Evolutionary conservation across 2,888 invertebrate species (phyloP).

Genomic region (Apodemia mormo): DNA sequence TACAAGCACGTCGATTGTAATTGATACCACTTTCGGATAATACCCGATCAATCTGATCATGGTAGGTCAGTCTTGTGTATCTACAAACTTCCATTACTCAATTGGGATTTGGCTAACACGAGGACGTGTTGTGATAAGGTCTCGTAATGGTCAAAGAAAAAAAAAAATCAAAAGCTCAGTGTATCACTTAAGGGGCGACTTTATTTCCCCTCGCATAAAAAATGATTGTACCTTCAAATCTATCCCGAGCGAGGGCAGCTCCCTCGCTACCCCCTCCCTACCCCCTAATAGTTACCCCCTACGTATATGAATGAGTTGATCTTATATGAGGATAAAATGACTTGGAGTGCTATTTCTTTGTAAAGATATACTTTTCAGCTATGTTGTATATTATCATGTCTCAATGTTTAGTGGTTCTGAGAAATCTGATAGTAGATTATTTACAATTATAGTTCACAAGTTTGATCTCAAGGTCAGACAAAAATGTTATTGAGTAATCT

Average conservation of each 20-base stretch:
- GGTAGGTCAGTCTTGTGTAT: too few species aligned
- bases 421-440: too few species aligned
- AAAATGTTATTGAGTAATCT: too few species aligned
- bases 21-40: too few species aligned
- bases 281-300: conserved; percentile 47
- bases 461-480: too few species aligned
- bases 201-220: conserved; percentile 79
- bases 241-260: conserved; percentile 72
- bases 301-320: conserved; percentile 63
- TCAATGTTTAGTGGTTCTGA: too few species aligned
- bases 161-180: conserved; percentile 36
- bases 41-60: too few species aligned
- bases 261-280: conserved; percentile 49
- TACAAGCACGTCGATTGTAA: too few species aligned
- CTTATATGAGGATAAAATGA: conserved; percentile 42
- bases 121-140: neutral
- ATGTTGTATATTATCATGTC: neutral
- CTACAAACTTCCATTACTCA: too few species aligned
- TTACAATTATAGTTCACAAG: too few species aligned
- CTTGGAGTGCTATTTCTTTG: conserved; percentile 32
- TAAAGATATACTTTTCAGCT: conserved; percentile 25
- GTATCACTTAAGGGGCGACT: conserved; percentile 44
- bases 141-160: neutral
- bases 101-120: too few species aligned
- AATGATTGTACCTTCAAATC: conserved; percentile 82